Percentiles rank a stretch among this genome's conserved stretches.
Conservation (phyloP, 2,888 invertebrate genomes). For the Empis livida region DNA sequence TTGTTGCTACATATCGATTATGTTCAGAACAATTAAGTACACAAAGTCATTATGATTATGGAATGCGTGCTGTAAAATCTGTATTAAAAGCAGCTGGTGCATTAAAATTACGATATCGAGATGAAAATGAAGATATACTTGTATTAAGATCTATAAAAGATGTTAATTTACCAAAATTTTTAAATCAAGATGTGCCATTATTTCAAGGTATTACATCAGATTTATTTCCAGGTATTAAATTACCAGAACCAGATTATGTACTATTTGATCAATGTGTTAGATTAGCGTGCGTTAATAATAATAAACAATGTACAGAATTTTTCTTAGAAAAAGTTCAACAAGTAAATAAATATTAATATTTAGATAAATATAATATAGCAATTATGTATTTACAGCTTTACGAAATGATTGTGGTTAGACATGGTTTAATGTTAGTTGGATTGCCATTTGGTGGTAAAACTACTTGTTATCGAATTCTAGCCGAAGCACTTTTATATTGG, state of each 20-base stretch:
- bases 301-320: constrained; percentile 71
- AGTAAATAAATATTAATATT: constrained; percentile 16
- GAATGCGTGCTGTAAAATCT: constrained; percentile 91
- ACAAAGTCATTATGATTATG: constrained; percentile 92
- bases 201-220: constrained; percentile 92
- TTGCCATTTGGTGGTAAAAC: constrained; percentile 89
- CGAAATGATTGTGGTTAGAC: constrained; percentile 90
- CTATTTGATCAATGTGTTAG: constrained; percentile 48
- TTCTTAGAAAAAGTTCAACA: constrained; percentile 76
- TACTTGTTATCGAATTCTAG: constrained; percentile 69
- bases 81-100: constrained; percentile 86
- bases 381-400: constrained; percentile 68
- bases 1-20: constrained; percentile 83
- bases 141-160: constrained; percentile 85
- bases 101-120: constrained; percentile 75
- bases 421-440: constrained; percentile 91
- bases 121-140: constrained; percentile 75
- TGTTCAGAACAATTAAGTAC: constrained; percentile 91
- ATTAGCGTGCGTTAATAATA: constrained; percentile 54
- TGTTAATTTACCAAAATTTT: constrained; percentile 87
- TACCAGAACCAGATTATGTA: constrained; percentile 70
- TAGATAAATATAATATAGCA: not conserved
- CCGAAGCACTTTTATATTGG: constrained; percentile 61
- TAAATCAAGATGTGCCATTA: constrained; percentile 75
- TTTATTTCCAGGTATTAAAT: constrained; percentile 73